phyloP scores from a whole-genome alignment of 2,888 invertebrate species.

The Nasonovia ribisnigri region DNA sequence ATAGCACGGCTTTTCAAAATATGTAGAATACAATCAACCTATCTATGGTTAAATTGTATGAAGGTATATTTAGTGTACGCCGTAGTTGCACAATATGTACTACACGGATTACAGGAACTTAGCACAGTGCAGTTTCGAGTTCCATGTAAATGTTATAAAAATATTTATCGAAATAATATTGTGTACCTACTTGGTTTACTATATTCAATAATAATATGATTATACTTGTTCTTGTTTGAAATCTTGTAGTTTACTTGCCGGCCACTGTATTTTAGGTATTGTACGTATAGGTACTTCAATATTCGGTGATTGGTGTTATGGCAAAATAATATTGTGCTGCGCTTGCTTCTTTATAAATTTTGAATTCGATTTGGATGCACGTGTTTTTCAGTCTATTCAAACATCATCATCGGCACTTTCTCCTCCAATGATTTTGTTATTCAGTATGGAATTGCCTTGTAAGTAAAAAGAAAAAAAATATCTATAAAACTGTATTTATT shows the following conservation, averaged over 20 bases:
- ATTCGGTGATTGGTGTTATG: not conserved
- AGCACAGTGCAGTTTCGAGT: not conserved
- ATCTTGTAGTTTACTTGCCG: not conserved
- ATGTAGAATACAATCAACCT: not conserved
- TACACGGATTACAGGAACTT: not conserved
- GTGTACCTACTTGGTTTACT: not conserved
- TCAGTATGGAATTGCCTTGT: not conserved
- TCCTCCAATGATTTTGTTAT: constrained; percentile 25
- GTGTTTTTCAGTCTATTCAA: constrained; percentile 34
- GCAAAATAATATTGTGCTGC: not conserved
- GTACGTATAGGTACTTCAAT: not conserved
- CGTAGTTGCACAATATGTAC: not conserved
- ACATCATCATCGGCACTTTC: constrained; percentile 14
- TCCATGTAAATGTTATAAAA: not conserved
- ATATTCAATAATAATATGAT: not conserved
- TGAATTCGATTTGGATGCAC: constrained; percentile 20
- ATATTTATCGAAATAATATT: not conserved
- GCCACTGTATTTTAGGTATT: not conserved
- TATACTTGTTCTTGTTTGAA: not conserved
- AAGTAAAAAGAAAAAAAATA: not conserved
- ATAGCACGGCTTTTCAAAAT: not conserved
- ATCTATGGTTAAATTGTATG: not conserved
- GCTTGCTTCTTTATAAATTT: not conserved
- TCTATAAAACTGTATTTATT: not conserved
- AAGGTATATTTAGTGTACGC: not conserved